Evolutionary conservation across 2,888 invertebrate genomes (phyloP), one percentile per base, ranked within the genome.

Genomic region (Lypha dubia): DNA sequence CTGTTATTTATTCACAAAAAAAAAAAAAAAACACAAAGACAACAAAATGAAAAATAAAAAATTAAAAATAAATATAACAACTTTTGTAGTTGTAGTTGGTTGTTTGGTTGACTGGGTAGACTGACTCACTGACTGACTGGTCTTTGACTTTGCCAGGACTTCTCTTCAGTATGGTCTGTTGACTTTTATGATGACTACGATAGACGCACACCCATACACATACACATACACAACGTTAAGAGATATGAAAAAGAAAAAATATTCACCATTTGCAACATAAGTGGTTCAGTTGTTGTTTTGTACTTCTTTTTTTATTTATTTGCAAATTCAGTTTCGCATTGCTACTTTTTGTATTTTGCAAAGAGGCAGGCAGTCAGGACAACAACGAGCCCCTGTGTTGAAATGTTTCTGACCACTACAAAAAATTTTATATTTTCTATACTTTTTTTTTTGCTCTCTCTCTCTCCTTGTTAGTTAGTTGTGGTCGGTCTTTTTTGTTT

Each of bases 171-270:
- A 73, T 53, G 80, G 80, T 81, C 80, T 63, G 79, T 53, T 80
- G 80, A 63, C 71, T 71, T 65, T 79, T 71, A 83, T 73, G 44
- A 73, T 73, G 71, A 68, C 53, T n/a, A 46, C 9, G 67, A 35
- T 60, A 58, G 51, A 51, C 22, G 38, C 38, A 28, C 44, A 44
- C 44, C 13, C 44, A 70, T 53, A 60, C 44, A 73, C 67, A 70
- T 15, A 44, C n/a, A 44, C 44, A 15, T 17, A 51, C 22, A 60
- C 38, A 28, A 70, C 20, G 13, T 49, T 22, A 41, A 67, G 13
- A 62, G 44, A 53, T 24, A 20, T n/a, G 38, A 41, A 65, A 73
- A 79, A 28, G 13, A 46, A 56, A 32, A 77, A 70, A 51, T 20
- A 46, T 38, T 13, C 22, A 53, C 68, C 28, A 62, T 4, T 32